Evolutionary conservation across 2,113 vertebrate genomes (phyloP), one percentile per base, ranked within the genome.

Genomic region (Verasper variegatus): DNA sequence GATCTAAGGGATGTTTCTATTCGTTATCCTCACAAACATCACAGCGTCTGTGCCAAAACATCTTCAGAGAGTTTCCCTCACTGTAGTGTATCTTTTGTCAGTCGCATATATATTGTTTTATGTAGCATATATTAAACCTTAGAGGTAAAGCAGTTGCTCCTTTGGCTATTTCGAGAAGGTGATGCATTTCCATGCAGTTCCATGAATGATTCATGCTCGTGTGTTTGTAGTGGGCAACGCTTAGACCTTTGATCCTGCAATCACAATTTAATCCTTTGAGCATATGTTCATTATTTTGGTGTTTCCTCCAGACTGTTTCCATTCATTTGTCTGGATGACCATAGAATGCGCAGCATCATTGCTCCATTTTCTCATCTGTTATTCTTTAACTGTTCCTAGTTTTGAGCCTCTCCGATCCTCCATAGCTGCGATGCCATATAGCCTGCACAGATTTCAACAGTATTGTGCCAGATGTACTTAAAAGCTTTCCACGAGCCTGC

Each of bases 201-300:
- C 49, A 79, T 87, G 35, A 86, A 83, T 86, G 49, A 82, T 82
- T 74, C 65, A 86, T 85, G 49, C 6, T 67, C 5, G 5, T 68
- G 60, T 87, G 58, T 74, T 82, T 79, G 58, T 51, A 86, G 64
- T 45, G 45, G 56, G 64, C 47, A 59, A 60, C n/a, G 1, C 55
- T 74, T 51, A 47, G 40, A 72, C 76, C 78, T 88, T 81, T 84
- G 76, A 90, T 85, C 85, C 68, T 51, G 20, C 63, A 74, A 83
- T 83, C 56, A 72, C 23, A 2, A 63, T 70, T 35, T 42, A 8
- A 68, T 70, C 73, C 42, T 76, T 26, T 21, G 37, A 82, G 58
- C 31, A 31, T 40, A 14, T 9, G 21, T 26, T 42, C 56, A 49
- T 58, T 68, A 58, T 64, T 70, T 57, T 42, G 24, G n/a, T 61